Evolutionary conservation across 2,888 invertebrate genomes (phyloP), one percentile per base, ranked within the genome.

Genomic region (Drosophila infuscata): DNA sequence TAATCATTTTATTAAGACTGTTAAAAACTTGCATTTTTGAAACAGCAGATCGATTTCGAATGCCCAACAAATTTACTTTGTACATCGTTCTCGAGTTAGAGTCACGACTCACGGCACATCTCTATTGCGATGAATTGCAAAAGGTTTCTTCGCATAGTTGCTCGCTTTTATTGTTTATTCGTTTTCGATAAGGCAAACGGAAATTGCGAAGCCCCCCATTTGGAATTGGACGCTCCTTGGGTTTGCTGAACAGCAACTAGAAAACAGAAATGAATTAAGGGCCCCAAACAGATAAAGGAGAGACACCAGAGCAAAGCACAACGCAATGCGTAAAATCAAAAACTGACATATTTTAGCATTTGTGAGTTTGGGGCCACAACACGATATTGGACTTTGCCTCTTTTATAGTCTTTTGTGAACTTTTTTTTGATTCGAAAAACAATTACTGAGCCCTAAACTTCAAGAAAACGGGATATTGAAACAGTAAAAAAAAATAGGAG

Each of bases 181-280:
- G 90, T 82, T 85, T 88, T 90, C 90, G 86, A 87, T 90, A 88
- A 87, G 82, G 83, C 87, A 83, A 46, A 83, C 90, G 86, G 86
- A 87, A 87, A 87, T 90, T 87, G 89, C 90, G 74, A 88, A 74
- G 79, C 67, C 73, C 62, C 66, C 65, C 82, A 54, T 60, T 51
- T 73, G 66, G 64, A 70, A 59, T 49, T 73, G 66, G 64, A 70
- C 61, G 67, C 79, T 72, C 67, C 72, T 86, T 83, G 83, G 83
- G 67, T 79, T 82, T 78, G 68, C 83, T 74, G 68, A 58, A 54
- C 60, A 58, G 68, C 69, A 70, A 61, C 70, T 73, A 64, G 69
- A 80, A 60, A 67, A 73, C 72, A 68, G 68, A 74, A 84, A 79
- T 72, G 85, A 88, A 84, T 88, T 79, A 82, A 84, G 81, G 77